These are phyloP conservation scores for Tachysurus vachellii DNA, from an alignment of 2,113 vertebrate genomes.

Conservation along the genomic window DNA sequence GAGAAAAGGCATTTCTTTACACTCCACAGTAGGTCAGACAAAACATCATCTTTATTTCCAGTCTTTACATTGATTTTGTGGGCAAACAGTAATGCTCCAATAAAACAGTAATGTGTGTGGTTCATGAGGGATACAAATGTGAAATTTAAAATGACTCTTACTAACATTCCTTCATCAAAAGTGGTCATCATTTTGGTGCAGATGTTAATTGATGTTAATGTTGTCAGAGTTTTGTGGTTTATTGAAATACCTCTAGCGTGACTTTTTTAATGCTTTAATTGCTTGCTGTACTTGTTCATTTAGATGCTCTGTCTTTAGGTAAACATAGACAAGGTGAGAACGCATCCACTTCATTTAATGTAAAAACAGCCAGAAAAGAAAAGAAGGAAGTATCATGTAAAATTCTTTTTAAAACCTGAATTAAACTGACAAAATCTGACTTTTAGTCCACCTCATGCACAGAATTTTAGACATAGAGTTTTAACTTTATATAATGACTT, in stretches of 20 bases:
- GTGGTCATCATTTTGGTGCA: not conserved
- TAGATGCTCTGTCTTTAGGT: not conserved
- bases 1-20: not conserved
- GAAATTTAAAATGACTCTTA: slow-evolving; percentile 19
- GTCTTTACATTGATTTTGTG: slow-evolving; percentile 21
- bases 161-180: slow-evolving; percentile 1
- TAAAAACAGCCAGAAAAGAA: slow-evolving; percentile 41
- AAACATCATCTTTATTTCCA: slow-evolving; percentile 20
- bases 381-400: slow-evolving; percentile 33
- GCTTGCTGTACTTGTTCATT: not conserved
- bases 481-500: slow-evolving; percentile 7
- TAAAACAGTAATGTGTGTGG: slow-evolving; percentile 9
- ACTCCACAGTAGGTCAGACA: slow-evolving; percentile 2
- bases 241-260: not conserved
- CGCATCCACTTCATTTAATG: slow-evolving; percentile 35
- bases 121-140: slow-evolving; percentile 9
- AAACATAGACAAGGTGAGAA: slow-evolving; percentile 29
- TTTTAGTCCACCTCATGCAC: slow-evolving; percentile 18
- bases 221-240: slow-evolving; percentile 29
- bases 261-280: slow-evolving; percentile 1
- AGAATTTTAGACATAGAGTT: slow-evolving; percentile 2
- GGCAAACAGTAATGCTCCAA: slow-evolving; percentile 17
- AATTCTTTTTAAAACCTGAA: slow-evolving; percentile 7
- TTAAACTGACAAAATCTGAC: not conserved
- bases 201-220: slow-evolving; percentile 50